phyloP scores from a whole-genome alignment of 2,888 invertebrate genomes.

The Netelia fuscicornis region DNA sequence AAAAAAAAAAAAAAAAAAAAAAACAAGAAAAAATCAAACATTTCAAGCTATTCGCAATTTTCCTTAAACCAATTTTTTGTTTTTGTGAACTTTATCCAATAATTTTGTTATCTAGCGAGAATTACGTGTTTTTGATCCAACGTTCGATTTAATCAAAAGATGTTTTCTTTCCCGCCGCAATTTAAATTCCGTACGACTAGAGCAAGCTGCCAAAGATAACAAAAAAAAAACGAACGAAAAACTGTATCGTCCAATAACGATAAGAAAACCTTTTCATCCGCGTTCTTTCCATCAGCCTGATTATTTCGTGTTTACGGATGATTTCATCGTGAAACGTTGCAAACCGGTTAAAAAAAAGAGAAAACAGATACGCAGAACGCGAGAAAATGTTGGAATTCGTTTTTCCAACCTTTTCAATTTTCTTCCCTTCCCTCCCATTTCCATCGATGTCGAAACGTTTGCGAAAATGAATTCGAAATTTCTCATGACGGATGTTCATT shows the following conservation, averaged over 20 bases:
- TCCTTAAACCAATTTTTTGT: no score
- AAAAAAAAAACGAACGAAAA: background rate
- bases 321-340: background rate
- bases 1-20: no score
- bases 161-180: no score
- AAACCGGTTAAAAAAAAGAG: background rate
- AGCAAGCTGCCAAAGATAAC: no score
- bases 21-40: background rate
- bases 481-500: background rate
- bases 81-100: no score
- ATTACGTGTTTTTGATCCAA: no score
- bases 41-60: no score
- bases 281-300: constrained; percentile 37
- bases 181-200: no score
- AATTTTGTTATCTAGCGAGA: no score
- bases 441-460: background rate
- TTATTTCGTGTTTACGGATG: constrained; percentile 32
- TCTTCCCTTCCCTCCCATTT: background rate
- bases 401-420: constrained; percentile 33
- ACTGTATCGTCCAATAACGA: background rate
- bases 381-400: background rate
- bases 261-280: background rate
- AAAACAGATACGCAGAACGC: background rate
- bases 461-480: background rate
- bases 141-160: no score